These are phyloP conservation scores for Streblospio benedicti DNA, from an alignment of 1,140 invertebrate species.

Conservation along the genomic window DNA sequence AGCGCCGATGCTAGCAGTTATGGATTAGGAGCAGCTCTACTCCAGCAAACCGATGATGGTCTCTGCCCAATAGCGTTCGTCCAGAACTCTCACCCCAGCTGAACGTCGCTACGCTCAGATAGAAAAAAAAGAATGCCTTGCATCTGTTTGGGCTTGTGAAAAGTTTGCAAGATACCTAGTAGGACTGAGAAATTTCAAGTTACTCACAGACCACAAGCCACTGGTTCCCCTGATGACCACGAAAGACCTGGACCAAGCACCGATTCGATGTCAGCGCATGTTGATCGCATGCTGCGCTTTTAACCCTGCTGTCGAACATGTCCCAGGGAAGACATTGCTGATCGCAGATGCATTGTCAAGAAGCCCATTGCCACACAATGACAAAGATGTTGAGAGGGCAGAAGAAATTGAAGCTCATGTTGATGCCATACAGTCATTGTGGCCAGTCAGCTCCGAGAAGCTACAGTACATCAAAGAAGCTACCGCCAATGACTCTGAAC, in stretches of 20 bases:
- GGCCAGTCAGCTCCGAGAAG: no score
- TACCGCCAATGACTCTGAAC: no score
- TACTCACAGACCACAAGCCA: constrained; percentile 37
- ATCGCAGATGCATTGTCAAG: constrained; percentile 20
- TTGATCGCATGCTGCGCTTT: constrained; percentile 13
- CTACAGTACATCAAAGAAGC: no score
- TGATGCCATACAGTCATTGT: no score
- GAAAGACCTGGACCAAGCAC: constrained; percentile 12
- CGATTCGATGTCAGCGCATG: constrained; percentile 17
- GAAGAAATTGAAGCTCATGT: no score
- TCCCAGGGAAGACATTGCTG: constrained; percentile 19
- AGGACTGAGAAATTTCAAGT: constrained; percentile 30
- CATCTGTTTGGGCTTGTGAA: constrained; percentile 32
- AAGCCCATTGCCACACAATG: no score
- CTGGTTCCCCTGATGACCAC: constrained; percentile 20
- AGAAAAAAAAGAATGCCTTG: constrained; percentile 22
- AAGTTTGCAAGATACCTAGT: constrained; percentile 50
- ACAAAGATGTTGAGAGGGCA: no score
- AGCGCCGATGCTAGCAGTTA: constrained; percentile 20
- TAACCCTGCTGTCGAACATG: constrained; percentile 14
- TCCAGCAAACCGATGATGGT: constrained; percentile 14
- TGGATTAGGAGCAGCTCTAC: constrained; percentile 21
- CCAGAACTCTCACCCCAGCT: constrained; percentile 19
- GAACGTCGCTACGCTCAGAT: constrained; percentile 27
- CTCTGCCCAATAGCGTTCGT: constrained; percentile 23